Base-by-base conservation (phyloP, 1,140 invertebrate species). In the Aplysia californica region DNA sequence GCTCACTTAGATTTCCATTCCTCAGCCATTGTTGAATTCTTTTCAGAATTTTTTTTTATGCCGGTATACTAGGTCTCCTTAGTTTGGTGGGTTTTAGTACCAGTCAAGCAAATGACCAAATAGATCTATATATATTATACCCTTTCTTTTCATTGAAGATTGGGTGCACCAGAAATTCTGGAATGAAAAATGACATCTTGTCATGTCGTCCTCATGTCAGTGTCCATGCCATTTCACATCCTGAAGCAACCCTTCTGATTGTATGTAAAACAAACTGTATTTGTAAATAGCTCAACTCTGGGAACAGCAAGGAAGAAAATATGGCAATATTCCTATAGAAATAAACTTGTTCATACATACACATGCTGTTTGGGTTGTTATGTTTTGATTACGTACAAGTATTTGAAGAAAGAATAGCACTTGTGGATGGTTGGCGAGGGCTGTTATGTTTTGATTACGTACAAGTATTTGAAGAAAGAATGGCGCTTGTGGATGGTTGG, bases 281-380 rank as follows among this genome's bases (percentile, higher is more conserved):
- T n/a, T 68, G 66, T 68, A 68, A 70, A 55, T 70, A 70, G 20
- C 5, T 26, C 10, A 71, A 36, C 70, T 72, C 29, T 64, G 56
- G 58, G 35, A 64, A 72, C 56, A 64, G 56, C 2, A 35, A 64
- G 70, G 56, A 61, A 59, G 70, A 41, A 72, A 72, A 72, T 41
- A 23, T 6, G 31, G 58, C 70, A 39, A 39, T 41, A 72, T 72
- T 72, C 35, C 58, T 72, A 4, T 33, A 72, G 56, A 72, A 72
- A 61, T 61, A 61, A 72, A 72, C 39, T 58, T 33, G 10, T 18
- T 21, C 15, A 21, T 18, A 10, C 18, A 21, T 18, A 18, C 26
- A 21, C 18, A 29, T 21, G 18, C 26, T 61, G 18, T 18, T 21
- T 61, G 18, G n/a, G 23, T 5, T 6, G 31, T 59, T 29, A 59